Evolutionary conservation across 2,797 vertebrate species (phyloP).

Genomic region (Corythornis leucogaster): DNA sequence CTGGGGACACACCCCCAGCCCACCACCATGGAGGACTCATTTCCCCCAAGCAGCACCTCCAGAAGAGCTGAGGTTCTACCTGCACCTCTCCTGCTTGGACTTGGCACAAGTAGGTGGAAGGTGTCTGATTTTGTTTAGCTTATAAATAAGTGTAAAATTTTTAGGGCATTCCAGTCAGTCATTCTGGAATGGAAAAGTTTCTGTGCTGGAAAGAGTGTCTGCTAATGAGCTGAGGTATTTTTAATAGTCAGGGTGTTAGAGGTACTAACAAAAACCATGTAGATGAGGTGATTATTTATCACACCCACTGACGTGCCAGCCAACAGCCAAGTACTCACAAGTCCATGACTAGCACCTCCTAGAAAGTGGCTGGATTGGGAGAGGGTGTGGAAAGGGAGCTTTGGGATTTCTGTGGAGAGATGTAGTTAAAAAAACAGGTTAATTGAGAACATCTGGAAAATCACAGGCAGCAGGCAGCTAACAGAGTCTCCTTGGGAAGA

Average conservation of each 20-base stretch:
- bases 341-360: neutral
- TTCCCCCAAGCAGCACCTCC: neutral
- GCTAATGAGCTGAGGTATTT: constrained; percentile 24
- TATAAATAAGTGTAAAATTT: neutral
- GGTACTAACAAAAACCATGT: neutral
- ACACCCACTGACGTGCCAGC: neutral
- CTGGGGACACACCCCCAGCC: rapidly evolving
- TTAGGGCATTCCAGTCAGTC: neutral
- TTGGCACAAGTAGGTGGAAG: neutral
- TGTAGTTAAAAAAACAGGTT: neutral
- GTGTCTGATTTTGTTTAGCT: neutral
- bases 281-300: constrained; percentile 1
- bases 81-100: neutral
- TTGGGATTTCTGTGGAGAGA: neutral
- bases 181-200: neutral
- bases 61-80: rapidly evolving
- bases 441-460: constrained; percentile 6
- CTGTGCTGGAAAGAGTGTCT: constrained; percentile 8
- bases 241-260: neutral
- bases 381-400: neutral
- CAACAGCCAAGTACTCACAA: neutral
- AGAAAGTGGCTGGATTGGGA: neutral
- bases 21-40: neutral
- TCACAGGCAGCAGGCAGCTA: neutral
- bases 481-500: neutral